phyloP scores from a whole-genome alignment of 1,140 invertebrate species.

The Drosophila ogumai region DNA sequence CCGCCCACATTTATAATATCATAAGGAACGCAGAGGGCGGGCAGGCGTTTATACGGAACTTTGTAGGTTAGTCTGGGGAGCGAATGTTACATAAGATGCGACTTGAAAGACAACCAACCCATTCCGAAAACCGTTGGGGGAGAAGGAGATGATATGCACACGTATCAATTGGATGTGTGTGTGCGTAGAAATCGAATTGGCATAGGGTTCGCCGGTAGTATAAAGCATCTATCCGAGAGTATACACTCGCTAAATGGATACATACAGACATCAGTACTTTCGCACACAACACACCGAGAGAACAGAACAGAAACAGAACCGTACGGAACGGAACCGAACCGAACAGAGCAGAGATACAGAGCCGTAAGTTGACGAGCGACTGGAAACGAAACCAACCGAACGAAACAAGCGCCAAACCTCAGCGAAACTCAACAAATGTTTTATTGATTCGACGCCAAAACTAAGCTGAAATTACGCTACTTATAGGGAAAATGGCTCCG shows the following conservation, averaged over 20 bases:
- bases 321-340: constrained; percentile 51
- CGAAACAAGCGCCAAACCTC: constrained; percentile 65
- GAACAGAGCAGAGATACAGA: constrained; percentile 58
- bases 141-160: constrained; percentile 27
- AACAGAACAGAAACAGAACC: constrained; percentile 28
- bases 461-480: constrained; percentile 67
- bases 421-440: constrained; percentile 73
- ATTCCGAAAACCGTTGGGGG: neutral
- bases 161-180: constrained; percentile 11
- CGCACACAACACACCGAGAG: constrained; percentile 48
- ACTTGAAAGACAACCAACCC: constrained; percentile 32
- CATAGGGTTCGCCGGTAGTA: constrained; percentile 62
- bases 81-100: constrained; percentile 34
- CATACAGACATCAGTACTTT: constrained; percentile 47
- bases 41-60: neutral
- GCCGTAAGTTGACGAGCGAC: constrained; percentile 59
- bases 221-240: constrained; percentile 65
- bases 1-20: constrained; percentile 13
- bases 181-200: constrained; percentile 22
- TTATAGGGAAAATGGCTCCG: constrained; percentile 50
- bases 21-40: neutral
- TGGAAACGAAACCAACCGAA: constrained; percentile 67
- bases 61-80: constrained; percentile 37
- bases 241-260: constrained; percentile 62
- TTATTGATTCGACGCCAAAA: constrained; percentile 77